Evolutionary conservation across 2,113 vertebrate species (phyloP), one percentile per base, ranked within the genome.

Genomic region (Poeciliopsis retropinna): DNA sequence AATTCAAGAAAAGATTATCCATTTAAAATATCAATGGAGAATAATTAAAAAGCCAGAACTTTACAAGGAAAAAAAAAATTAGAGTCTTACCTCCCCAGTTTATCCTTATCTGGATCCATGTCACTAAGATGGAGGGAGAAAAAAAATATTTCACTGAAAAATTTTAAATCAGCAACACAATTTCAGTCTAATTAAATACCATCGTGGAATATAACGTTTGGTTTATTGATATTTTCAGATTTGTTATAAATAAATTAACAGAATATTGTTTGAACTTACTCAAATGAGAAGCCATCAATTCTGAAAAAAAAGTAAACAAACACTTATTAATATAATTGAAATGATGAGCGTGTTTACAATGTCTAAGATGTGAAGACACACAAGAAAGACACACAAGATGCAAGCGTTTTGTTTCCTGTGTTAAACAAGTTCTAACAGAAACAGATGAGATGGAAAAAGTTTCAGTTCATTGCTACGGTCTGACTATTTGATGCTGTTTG

Each of bases 41-140:
- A 19, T 19, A 17, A 47, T 47, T 19, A 17, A 47, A 17, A 47
- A 17, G 44, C 44, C 17, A 17, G 17, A 62, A 5, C 25, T 66
- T 41, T 15, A 27, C 39, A 54, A 65, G n/a, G 31, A 67, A 74
- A n/a, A 7, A 37, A 6, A 31, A 30, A 8, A 27, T n/a, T 5
- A 29, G 29, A 6, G 1, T 12, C 89, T 92, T 91, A 99, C 98
- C 97, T 96, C 89, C 96, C 96, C 62, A 98, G 94, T 88, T 99
- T 98, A 73, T 99, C 98, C 93, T 98, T 99, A 89, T 99, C 97
- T 81, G 96, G 96, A 87, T 99, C 98, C 97, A 99, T 98, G 86
- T 96, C 95, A 85, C 98, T 98, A 64, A 94, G 95, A 89, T 73
- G 85, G 66, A 92, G 84, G 91, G 79, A 41, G 79, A 41, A 17